Percentiles rank a stretch among this genome's conserved stretches.
phyloP scores from a whole-genome alignment of 2,797 vertebrate species.

The Scolopax rusticola region DNA sequence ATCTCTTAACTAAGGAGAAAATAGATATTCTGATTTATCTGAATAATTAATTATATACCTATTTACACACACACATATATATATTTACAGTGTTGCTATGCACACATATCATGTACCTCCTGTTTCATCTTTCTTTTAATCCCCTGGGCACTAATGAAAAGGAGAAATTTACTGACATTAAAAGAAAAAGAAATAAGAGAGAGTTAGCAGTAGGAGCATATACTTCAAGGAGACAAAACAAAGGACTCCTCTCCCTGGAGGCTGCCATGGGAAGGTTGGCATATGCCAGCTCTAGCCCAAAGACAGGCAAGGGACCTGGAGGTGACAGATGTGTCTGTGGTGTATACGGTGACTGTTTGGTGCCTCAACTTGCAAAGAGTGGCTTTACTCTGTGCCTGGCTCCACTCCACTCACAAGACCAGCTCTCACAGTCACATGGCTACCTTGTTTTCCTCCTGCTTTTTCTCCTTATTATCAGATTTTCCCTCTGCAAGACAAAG shows the following conservation, averaged over 20 bases:
- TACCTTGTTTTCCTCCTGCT: background rate
- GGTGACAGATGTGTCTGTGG: background rate
- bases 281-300: background rate
- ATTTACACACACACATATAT: accelerated
- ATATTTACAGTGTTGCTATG: background rate
- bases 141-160: background rate
- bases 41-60: background rate
- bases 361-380: background rate
- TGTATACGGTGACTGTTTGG: accelerated
- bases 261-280: background rate
- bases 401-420: background rate
- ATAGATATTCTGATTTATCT: background rate
- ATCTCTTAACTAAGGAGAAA: background rate
- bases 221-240: background rate
- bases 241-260: background rate
- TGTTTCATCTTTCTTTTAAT: background rate
- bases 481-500: background rate
- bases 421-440: background rate
- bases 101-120: background rate
- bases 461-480: background rate
- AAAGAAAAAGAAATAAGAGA: background rate
- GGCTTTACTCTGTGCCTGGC: background rate
- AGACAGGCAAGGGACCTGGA: background rate
- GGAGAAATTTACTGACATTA: background rate
- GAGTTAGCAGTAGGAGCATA: background rate